Conservation (phyloP, 2,113 vertebrate genomes). For the Pteropus alecto region DNA sequence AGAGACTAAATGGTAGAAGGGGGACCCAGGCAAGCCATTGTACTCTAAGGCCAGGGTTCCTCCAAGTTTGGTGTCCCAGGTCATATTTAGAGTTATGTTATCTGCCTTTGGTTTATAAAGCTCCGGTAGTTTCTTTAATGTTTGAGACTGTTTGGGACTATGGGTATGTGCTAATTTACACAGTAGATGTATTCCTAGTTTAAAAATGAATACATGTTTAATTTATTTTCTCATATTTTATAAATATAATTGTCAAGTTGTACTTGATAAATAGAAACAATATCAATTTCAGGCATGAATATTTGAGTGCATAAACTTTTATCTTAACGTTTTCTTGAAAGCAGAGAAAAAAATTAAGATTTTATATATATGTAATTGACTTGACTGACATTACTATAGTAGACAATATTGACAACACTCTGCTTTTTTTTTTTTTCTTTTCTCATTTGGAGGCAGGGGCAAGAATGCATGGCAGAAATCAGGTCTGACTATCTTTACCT, state of each 20-base stretch:
- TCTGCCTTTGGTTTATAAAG: neutral
- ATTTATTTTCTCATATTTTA: constrained; percentile 34
- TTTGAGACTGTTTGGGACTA: neutral
- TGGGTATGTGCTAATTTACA: neutral
- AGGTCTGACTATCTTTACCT: neutral
- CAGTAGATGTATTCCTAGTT: neutral
- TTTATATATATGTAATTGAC: neutral
- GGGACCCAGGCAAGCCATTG: neutral
- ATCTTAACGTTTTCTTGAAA: neutral
- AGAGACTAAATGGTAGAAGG: neutral
- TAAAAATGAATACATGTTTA: constrained; percentile 26
- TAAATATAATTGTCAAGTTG: neutral
- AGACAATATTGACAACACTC: neutral
- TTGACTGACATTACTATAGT: neutral
- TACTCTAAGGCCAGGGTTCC: neutral
- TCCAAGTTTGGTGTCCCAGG: neutral
- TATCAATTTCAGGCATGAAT: neutral
- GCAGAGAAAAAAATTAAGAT: neutral
- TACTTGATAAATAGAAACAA: neutral
- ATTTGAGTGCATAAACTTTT: neutral
- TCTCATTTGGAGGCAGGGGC: neutral
- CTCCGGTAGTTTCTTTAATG: neutral
- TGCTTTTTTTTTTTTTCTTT: no score
- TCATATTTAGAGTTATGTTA: neutral
- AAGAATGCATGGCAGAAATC: neutral